A percentile compares a stretch with the other conserved stretches of the same genome.
phyloP scores from a whole-genome alignment of 2,797 vertebrate species.

The Sciaenops ocellatus region DNA sequence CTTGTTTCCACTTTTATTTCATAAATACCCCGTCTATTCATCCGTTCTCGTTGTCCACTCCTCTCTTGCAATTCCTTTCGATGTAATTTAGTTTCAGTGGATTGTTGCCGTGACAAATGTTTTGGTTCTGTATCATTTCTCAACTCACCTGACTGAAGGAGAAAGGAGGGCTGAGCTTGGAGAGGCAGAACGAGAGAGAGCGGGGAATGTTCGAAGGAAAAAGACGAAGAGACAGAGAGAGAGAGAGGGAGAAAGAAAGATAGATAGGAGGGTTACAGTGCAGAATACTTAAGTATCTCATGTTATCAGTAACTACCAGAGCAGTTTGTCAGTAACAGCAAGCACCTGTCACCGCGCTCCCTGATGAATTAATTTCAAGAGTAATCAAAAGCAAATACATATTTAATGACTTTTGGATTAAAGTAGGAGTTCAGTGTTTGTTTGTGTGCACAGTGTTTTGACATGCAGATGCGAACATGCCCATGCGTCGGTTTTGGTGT shows the following conservation, averaged over 20 bases:
- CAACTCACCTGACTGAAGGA: constrained; percentile 65
- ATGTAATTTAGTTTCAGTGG: constrained; percentile 72
- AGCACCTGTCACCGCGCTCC: constrained; percentile 65
- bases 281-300: constrained; percentile 66
- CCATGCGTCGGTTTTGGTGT: constrained; percentile 8
- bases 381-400: constrained; percentile 80
- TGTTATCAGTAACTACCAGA: constrained; percentile 71
- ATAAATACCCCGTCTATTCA: constrained; percentile 51
- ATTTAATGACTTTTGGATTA: constrained; percentile 71
- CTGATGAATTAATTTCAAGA: constrained; percentile 74
- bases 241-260: constrained; percentile 20
- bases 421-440: constrained; percentile 38
- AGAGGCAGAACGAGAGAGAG: constrained; percentile 35
- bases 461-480: constrained; percentile 5
- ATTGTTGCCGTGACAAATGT: constrained; percentile 79
- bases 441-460: constrained; percentile 18
- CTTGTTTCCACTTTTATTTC: constrained; percentile 62
- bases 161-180: constrained; percentile 33
- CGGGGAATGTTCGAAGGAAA: background rate
- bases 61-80: constrained; percentile 55
- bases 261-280: constrained; percentile 54
- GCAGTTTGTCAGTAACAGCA: constrained; percentile 71
- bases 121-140: constrained; percentile 71
- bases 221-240: background rate
- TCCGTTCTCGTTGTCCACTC: constrained; percentile 54